phyloP scores from a whole-genome alignment of 1,140 invertebrate genomes.

The Drosophila takahashii region DNA sequence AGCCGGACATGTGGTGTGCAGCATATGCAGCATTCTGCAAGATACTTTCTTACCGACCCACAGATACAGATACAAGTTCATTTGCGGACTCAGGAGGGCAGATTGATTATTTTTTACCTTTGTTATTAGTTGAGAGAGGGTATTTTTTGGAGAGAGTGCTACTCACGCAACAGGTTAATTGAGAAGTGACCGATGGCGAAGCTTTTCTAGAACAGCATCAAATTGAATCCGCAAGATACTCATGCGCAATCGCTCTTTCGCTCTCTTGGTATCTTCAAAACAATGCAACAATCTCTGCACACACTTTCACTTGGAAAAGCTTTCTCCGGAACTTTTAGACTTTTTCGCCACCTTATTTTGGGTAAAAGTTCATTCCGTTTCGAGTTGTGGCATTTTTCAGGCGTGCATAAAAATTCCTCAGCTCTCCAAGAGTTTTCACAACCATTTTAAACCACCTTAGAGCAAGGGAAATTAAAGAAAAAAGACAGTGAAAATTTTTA shows the following conservation, averaged over 20 bases:
- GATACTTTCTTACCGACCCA: conserved; percentile 19
- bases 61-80: conserved; percentile 21
- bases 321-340: conserved; percentile 21
- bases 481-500: conserved; percentile 2
- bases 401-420: conserved; percentile 59
- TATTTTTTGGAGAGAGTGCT: conserved; percentile 4
- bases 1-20: conserved; percentile 58
- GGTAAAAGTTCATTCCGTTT: conserved; percentile 61
- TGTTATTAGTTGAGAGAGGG: conserved; percentile 21
- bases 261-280: conserved; percentile 44
- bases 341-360: conserved; percentile 46
- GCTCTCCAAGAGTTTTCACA: conserved; percentile 24
- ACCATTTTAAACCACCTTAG: conserved; percentile 5
- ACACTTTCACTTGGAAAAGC: conserved; percentile 70
- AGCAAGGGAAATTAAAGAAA: neutral
- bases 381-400: conserved; percentile 74
- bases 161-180: conserved; percentile 77
- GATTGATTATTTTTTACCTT: conserved; percentile 56
- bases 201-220: conserved; percentile 11
- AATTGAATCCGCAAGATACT: conserved; percentile 15
- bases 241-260: conserved; percentile 53
- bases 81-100: conserved; percentile 18
- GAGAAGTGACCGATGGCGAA: conserved; percentile 32
- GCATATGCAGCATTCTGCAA: conserved; percentile 70
- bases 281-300: conserved; percentile 75